A percentile compares a stretch with the other conserved stretches of the same genome.
Evolutionary conservation across 2,888 invertebrate genomes (phyloP).

Genomic region (Carabus problematicus): DNA sequence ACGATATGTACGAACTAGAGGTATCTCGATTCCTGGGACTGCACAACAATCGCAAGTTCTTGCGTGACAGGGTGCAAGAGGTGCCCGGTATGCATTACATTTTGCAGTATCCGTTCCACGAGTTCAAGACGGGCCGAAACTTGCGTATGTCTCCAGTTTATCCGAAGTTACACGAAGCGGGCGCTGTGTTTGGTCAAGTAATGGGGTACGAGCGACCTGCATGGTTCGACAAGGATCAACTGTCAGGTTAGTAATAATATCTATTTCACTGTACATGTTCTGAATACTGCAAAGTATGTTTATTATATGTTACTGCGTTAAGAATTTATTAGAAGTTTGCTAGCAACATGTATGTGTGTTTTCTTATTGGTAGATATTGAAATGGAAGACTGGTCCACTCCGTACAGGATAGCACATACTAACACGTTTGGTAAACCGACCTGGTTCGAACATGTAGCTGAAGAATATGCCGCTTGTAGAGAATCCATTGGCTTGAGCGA

Average conservation of each 20-base stretch:
- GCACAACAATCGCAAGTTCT: constrained; percentile 93
- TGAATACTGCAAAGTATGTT: not conserved
- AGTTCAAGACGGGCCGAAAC: constrained; percentile 88
- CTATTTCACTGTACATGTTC: not conserved
- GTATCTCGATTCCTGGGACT: constrained; percentile 89
- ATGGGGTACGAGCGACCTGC: constrained; percentile 98
- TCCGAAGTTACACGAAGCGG: constrained; percentile 86
- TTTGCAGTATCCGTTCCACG: constrained; percentile 82
- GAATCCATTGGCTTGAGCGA: constrained; percentile 93
- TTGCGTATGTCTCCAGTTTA: constrained; percentile 94
- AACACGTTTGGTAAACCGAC: constrained; percentile 89
- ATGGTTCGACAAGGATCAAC: constrained; percentile 73
- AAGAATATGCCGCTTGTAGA: constrained; percentile 92
- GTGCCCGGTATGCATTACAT: constrained; percentile 90
- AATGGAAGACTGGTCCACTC: constrained; percentile 61
- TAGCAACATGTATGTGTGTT: not conserved
- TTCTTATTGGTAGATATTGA: constrained; percentile 50
- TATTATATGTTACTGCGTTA: not conserved
- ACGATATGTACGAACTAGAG: constrained; percentile 89
- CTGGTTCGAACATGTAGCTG: constrained; percentile 89
- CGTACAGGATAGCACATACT: constrained; percentile 77
- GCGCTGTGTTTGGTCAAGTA: constrained; percentile 94
- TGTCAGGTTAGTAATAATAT: constrained; percentile 4
- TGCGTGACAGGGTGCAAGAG: constrained; percentile 90
- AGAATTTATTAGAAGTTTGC: not conserved